phyloP scores from a whole-genome alignment of 2,797 vertebrate species.

The Mormyrops attenuatus region DNA sequence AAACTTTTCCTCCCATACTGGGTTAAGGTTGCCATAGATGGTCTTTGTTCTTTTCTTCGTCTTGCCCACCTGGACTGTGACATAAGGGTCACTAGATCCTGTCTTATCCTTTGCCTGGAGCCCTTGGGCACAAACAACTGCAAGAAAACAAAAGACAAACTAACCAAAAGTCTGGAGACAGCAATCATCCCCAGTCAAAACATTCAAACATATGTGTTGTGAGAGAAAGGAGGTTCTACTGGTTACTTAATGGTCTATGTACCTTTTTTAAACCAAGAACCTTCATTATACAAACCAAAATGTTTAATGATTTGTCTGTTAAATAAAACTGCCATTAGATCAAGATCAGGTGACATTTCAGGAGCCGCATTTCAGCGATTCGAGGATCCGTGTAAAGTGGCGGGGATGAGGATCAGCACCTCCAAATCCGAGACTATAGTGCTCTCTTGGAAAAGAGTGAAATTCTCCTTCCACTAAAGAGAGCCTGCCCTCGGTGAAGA shows the following conservation, averaged over 20 bases:
- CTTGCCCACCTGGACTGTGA: conserved; percentile 96
- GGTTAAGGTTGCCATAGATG: conserved; percentile 96
- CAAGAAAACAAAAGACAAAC: conserved; percentile 30
- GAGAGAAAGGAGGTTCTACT: neutral
- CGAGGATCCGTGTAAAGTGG: neutral
- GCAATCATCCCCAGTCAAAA: neutral
- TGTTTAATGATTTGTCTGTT: neutral
- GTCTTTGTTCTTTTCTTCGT: conserved; percentile 98
- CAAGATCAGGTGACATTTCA: neutral
- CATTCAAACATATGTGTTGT: no score
- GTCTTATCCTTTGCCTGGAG: conserved; percentile 98
- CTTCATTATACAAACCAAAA: neutral
- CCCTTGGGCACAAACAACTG: conserved; percentile 93
- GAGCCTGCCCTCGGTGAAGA: neutral
- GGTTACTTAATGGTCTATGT: neutral
- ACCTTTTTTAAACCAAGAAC: neutral
- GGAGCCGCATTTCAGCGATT: neutral
- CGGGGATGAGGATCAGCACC: neutral
- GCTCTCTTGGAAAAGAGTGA: neutral
- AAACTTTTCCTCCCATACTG: conserved; percentile 96
- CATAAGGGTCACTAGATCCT: conserved; percentile 95
- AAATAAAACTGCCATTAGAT: neutral
- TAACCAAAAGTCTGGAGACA: neutral
- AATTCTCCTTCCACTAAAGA: neutral
- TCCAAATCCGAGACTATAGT: neutral